Base-by-base conservation (phyloP, 2,113 vertebrate genomes). In the Silurus meridionalis region DNA sequence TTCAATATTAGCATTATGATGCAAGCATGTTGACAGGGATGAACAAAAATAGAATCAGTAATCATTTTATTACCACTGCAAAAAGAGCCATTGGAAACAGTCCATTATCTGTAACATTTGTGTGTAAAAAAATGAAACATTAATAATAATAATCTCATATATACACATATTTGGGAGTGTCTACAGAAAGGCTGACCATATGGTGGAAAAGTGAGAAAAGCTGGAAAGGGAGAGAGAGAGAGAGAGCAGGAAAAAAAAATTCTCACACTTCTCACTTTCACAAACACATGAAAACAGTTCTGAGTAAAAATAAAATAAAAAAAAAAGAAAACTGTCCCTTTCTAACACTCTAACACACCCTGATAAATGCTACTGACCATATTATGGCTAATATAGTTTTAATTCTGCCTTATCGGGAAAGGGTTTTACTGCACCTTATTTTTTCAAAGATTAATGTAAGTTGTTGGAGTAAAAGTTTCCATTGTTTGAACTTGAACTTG, bases 201-300 rank as follows among this genome's bases (percentile, higher is more conserved):
- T 83, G 72, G 25, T 75, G 52, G 25, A 25, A 61, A 75, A 72
- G 63, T 25, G 11, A 89, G 78, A 58, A 8, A 84, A 77, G 25
- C 14, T 50, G 15, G 19, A 63, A 46, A 55, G 25, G 19, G n/a
- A 37, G 64, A 80, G n/a, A 8, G 52, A 6, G 1, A 37, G 37
- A 37, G 37, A 37, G 37, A 37, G 37, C 37, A 37, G 37, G 28
- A 37, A 37, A 37, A 37, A 17, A 17, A 13, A 15, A 53, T 5
- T 13, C 46, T 28, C 21, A 74, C 71, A 21, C 69, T 72, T 53
- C 77, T 58, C 14, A 72, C 46, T 4, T 50, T 72, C 19, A 25
- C 11, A 86, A 64, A 10, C 48, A 55, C 63, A 25, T n/a, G 28
- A 71, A 64, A 83, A 83, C 55, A 0, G 0, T 46, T 0, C 25